Evolutionary conservation across 2,113 vertebrate species (phyloP), one percentile per base, ranked within the genome.

Genomic region (Xenopus borealis): DNA sequence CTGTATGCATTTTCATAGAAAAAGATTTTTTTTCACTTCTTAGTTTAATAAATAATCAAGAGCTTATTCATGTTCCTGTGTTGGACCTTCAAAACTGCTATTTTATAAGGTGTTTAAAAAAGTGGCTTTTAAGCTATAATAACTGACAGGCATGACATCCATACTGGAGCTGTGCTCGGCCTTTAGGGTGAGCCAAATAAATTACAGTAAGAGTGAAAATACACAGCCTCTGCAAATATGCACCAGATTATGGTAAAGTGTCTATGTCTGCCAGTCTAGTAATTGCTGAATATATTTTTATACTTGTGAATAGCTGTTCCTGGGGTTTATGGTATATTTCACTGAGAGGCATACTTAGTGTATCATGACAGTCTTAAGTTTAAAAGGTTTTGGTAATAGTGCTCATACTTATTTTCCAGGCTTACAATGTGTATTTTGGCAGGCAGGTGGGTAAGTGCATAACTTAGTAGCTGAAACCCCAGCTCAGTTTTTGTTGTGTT

Each of bases 31-130:
- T 40, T 40, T 40, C 33, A 3, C 8, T 40, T 40, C 33, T 40
- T 7, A 6, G 1, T 40, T 40, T 40, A 40, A 40, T 40, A 40
- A 40, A 40, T 40, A 40, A 40, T 40, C 33, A 40, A 40, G 33
- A 40, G 33, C 33, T 40, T 40, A 40, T 40, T 40, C 2, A 40
- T 40, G 33, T 40, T 40, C 33, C 33, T 27, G 23, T 27, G 23
- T 27, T 27, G 23, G 23, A 17, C 52, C 16, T 69, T 59, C 53
- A 76, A 76, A 67, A 64, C 9, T 52, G 47, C 70, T 45, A 69
- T 52, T 70, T 70, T 77, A 70, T 62, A 77, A 77, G 50, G 74
- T 77, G 74, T 62, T 77, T 58, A 76, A 77, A 77, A 64, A 40
- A 40, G 33, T 61, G 44, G 59, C 30, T 64, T 75, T 77, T 63